These are phyloP conservation scores for Noctua fimbriata DNA, from an alignment of 2,888 invertebrate genomes.

Conservation along the genomic window DNA sequence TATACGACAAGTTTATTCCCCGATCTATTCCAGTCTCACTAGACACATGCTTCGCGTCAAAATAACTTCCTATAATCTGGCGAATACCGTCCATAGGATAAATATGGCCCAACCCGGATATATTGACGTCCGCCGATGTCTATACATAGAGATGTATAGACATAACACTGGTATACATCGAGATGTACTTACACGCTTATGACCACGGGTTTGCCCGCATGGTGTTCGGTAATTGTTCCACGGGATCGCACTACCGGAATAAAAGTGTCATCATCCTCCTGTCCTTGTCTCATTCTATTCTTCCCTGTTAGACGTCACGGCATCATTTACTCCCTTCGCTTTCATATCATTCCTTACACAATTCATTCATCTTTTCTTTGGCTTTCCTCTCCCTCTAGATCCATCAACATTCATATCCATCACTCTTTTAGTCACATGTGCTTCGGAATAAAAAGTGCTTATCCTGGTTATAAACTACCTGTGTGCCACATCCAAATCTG, in stretches of 20 bases:
- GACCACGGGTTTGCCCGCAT: neutral
- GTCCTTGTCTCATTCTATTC: too few species aligned
- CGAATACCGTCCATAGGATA: conserved; percentile 51
- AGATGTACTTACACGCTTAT: neutral
- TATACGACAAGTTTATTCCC: neutral
- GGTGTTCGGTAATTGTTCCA: neutral
- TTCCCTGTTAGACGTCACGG: too few species aligned
- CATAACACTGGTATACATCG: neutral
- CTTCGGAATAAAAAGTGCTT: neutral
- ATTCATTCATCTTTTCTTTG: too few species aligned
- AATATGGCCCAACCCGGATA: conserved; percentile 63
- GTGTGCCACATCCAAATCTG: neutral
- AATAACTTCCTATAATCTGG: conserved; percentile 60
- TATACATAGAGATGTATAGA: conserved; percentile 5
- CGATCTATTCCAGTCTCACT: conserved; percentile 45
- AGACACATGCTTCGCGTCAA: conserved; percentile 50
- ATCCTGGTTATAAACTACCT: neutral
- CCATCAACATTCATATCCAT: too few species aligned
- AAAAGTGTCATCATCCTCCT: too few species aligned
- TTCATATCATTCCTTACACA: too few species aligned
- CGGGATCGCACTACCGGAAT: neutral
- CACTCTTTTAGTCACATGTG: too few species aligned
- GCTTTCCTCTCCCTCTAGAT: too few species aligned
- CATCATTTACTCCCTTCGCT: too few species aligned
- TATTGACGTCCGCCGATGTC: conserved; percentile 59